A percentile compares a stretch with the other conserved stretches of the same genome.
phyloP scores from a whole-genome alignment of 2,797 vertebrate genomes.

The Anabas testudineus region DNA sequence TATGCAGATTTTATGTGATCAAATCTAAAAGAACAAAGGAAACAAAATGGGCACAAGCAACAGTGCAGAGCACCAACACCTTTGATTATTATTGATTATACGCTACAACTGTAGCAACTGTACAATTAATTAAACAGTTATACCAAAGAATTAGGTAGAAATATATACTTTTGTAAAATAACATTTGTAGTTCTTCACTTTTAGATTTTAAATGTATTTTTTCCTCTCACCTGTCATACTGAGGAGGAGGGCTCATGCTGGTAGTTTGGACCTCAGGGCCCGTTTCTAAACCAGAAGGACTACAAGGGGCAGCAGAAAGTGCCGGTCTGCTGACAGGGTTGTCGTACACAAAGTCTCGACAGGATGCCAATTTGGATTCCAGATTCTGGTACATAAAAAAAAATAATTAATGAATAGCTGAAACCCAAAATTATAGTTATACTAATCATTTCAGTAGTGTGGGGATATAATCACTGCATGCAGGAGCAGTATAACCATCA shows the following conservation, averaged over 20 bases:
- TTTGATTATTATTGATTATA: too few species aligned
- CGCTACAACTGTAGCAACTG: too few species aligned
- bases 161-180: too few species aligned
- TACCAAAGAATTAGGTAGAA: too few species aligned
- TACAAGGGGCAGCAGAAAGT: constrained; percentile 67
- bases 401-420: background rate
- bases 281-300: constrained; percentile 82
- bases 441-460: background rate
- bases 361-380: constrained; percentile 96
- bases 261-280: constrained; percentile 80
- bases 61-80: too few species aligned
- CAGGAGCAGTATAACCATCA: background rate
- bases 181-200: too few species aligned
- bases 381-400: constrained; percentile 87
- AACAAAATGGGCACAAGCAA: too few species aligned
- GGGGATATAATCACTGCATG: background rate
- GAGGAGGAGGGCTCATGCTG: constrained; percentile 80
- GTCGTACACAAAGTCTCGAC: constrained; percentile 93
- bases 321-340: constrained; percentile 84
- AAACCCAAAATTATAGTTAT: background rate
- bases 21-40: too few species aligned
- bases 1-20: background rate
- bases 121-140: too few species aligned
- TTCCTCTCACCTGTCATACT: constrained; percentile 88
- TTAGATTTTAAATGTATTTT: background rate